These are phyloP conservation scores for Nomada hirtipes DNA, from an alignment of 2,888 invertebrate genomes.

Conservation along the genomic window DNA sequence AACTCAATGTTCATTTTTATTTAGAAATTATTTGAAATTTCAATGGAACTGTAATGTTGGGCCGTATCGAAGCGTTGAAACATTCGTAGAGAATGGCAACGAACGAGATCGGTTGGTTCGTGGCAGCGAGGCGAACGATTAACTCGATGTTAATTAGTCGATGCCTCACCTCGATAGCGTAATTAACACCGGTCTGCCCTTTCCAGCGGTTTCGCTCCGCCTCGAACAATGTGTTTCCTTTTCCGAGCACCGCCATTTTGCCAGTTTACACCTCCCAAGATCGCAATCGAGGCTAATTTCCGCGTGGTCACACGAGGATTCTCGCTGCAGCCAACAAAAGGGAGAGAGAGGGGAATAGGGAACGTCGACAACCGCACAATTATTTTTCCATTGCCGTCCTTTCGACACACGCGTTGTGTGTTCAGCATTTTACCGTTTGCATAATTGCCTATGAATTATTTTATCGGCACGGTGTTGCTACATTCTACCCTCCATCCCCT, in stretches of 20 bases:
- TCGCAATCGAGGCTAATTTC: constrained; percentile 66
- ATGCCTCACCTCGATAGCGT: constrained; percentile 65
- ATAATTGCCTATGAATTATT: no score
- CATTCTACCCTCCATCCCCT: neutral
- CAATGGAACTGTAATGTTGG: no score
- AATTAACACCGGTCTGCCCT: constrained; percentile 64
- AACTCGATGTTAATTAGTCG: constrained; percentile 70
- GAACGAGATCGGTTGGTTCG: constrained; percentile 12
- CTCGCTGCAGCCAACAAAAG: constrained; percentile 21
- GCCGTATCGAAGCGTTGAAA: neutral
- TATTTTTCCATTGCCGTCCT: constrained; percentile 38
- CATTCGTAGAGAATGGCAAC: constrained; percentile 15
- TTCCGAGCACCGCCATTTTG: constrained; percentile 69
- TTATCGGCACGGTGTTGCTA: neutral
- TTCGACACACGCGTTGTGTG: neutral
- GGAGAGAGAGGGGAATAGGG: constrained; percentile 7
- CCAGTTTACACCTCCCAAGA: constrained; percentile 71
- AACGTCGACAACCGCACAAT: constrained; percentile 29
- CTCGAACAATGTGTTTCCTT: constrained; percentile 64
- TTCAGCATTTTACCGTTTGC: neutral
- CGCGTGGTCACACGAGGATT: constrained; percentile 59
- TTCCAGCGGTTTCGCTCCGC: constrained; percentile 61
- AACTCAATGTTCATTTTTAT: no score
- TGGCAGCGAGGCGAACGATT: constrained; percentile 53
- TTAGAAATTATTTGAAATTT: no score